phyloP scores from a whole-genome alignment of 2,113 vertebrate species.

The Pterocles gutturalis region DNA sequence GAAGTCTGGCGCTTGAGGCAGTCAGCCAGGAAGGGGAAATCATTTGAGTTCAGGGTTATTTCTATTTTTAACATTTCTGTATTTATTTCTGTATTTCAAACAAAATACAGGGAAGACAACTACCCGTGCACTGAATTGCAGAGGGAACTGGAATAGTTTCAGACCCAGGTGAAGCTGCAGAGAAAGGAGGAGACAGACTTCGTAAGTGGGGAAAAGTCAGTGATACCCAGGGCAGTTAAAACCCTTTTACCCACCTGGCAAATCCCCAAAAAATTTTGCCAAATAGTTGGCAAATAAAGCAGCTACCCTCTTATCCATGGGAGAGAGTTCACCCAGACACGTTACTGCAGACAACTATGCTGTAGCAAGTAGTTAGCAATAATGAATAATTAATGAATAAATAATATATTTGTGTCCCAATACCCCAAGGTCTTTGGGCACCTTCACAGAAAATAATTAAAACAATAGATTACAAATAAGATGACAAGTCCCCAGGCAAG shows the following conservation, averaged over 20 bases:
- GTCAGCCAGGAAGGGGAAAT: slow-evolving; percentile 17
- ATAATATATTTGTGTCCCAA: slow-evolving; percentile 30
- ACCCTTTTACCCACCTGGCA: not conserved
- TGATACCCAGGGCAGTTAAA: not conserved
- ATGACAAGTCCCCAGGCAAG: slow-evolving; percentile 29
- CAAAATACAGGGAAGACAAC: not conserved
- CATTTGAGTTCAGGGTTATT: slow-evolving; percentile 21
- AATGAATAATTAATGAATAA: slow-evolving; percentile 58
- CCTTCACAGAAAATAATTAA: slow-evolving; percentile 64
- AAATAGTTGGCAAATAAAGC: not conserved
- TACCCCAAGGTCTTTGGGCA: slow-evolving; percentile 39
- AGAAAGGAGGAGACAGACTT: not conserved
- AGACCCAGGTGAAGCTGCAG: not conserved
- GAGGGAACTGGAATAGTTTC: not conserved
- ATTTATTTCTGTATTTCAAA: slow-evolving; percentile 23
- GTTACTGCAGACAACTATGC: not conserved
- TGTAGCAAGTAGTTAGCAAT: slow-evolving; percentile 30
- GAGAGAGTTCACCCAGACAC: not conserved
- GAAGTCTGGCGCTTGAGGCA: not conserved
- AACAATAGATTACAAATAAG: slow-evolving; percentile 63
- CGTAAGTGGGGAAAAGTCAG: not conserved
- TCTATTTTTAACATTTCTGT: slow-evolving; percentile 17
- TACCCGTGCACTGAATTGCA: not conserved
- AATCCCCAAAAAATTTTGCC: not conserved
- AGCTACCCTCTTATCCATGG: not conserved